These are phyloP conservation scores for Aphelinus certus DNA, from an alignment of 1,140 invertebrate species.

Conservation along the genomic window DNA sequence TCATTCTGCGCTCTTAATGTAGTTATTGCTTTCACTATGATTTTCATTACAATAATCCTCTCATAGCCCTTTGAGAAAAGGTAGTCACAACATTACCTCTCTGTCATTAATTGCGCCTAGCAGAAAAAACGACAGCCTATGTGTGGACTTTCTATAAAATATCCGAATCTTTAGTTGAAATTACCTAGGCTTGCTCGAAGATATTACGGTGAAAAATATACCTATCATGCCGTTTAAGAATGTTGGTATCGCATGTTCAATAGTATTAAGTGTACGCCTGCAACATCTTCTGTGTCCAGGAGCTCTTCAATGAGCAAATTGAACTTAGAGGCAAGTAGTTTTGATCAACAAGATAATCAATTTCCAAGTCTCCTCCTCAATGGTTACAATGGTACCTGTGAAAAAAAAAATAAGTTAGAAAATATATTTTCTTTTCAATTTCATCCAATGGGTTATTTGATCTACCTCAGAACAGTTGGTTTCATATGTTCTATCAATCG, in stretches of 20 bases:
- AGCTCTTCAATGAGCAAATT: too few species aligned
- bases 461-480: too few species aligned
- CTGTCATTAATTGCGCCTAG: constrained; percentile 3
- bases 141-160: neutral
- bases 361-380: too few species aligned
- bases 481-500: too few species aligned
- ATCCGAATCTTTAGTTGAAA: neutral
- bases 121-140: constrained; percentile 13
- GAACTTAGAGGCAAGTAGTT: too few species aligned
- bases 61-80: neutral
- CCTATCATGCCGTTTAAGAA: neutral
- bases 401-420: too few species aligned
- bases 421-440: too few species aligned
- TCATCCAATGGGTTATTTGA: too few species aligned
- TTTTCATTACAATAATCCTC: constrained; percentile 21
- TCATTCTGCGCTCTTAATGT: constrained; percentile 12
- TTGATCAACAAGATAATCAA: too few species aligned
- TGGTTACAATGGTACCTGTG: too few species aligned
- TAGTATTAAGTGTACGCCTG: too few species aligned
- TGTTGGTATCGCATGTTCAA: neutral
- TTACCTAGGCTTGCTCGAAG: neutral
- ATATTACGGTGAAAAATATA: neutral
- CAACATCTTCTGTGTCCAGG: too few species aligned
- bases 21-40: constrained; percentile 46
- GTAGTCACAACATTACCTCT: neutral